A percentile compares a stretch with the other conserved stretches of the same genome.
Evolutionary conservation across 64 coral and sea anemone species (phyloP).

Genomic region (Stichodactyla helianthus): DNA sequence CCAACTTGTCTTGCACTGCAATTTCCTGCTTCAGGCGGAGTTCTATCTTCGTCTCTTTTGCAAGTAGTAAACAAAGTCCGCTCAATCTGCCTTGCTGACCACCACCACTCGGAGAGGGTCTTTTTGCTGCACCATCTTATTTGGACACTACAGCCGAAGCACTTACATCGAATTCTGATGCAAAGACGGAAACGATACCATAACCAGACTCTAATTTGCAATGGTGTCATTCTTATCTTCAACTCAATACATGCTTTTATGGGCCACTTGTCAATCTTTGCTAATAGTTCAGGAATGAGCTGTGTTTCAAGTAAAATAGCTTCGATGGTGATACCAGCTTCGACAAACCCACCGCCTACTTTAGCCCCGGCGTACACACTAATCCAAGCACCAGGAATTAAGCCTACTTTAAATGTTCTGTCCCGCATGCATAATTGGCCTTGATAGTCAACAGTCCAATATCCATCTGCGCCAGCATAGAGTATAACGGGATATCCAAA

Average conservation of each 20-base stretch:
- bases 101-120: slow-evolving; percentile 94
- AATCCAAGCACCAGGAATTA: slow-evolving; percentile 94
- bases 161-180: slow-evolving; percentile 64
- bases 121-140: slow-evolving; percentile 91
- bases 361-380: slow-evolving; percentile 76
- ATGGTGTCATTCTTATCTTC: slow-evolving; percentile 81
- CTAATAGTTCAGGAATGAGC: slow-evolving; percentile 74
- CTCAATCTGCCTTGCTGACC: slow-evolving; percentile 75
- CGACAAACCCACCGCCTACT: slow-evolving; percentile 51
- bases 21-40: slow-evolving; percentile 65
- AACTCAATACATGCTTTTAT: slow-evolving; percentile 80
- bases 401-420: slow-evolving; percentile 59
- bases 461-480: slow-evolving; percentile 75
- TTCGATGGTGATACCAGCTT: slow-evolving; percentile 89
- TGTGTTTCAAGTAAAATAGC: slow-evolving; percentile 89
- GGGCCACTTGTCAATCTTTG: slow-evolving; percentile 89
- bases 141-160: slow-evolving; percentile 67
- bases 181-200: slow-evolving; percentile 91
- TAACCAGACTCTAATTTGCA: slow-evolving; percentile 87
- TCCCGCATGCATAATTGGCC: slow-evolving; percentile 80
- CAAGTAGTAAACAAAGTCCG: slow-evolving; percentile 80
- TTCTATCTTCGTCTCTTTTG: slow-evolving; percentile 62
- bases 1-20: slow-evolving; percentile 82
- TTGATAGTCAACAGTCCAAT: slow-evolving; percentile 83
- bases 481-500: slow-evolving; percentile 80